Conservation (phyloP, 1,140 invertebrate species). For the Copidosoma floridanum region DNA sequence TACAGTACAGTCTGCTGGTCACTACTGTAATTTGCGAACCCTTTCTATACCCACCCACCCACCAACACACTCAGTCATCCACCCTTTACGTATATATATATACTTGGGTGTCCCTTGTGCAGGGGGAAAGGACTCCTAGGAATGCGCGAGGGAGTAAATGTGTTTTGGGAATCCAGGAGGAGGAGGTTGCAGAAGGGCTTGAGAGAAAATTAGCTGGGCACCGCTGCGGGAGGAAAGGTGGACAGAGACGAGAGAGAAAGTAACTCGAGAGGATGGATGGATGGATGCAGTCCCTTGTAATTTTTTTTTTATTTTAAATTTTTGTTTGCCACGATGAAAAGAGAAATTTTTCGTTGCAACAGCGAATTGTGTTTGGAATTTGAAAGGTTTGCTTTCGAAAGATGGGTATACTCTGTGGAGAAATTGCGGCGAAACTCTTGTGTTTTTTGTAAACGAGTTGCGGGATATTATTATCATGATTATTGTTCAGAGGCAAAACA, state of each 20-base stretch:
- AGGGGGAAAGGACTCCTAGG: background rate
- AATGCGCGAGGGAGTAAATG: background rate
- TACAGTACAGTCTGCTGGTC: constrained; percentile 10
- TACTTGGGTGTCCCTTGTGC: too few species aligned
- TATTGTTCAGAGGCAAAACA: constrained; percentile 12
- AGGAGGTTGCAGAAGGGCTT: background rate
- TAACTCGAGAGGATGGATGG: background rate
- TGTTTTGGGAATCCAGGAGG: background rate
- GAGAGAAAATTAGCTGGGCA: background rate
- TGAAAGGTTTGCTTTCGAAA: too few species aligned
- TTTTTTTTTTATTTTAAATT: too few species aligned
- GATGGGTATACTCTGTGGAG: too few species aligned
- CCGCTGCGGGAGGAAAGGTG: background rate
- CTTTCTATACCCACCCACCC: constrained; percentile 31
- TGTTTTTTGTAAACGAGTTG: too few species aligned
- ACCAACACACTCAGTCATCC: too few species aligned
- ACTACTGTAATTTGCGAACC: constrained; percentile 35
- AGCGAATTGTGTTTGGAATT: too few species aligned
- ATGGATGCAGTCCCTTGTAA: too few species aligned
- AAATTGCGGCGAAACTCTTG: too few species aligned
- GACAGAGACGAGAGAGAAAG: background rate
- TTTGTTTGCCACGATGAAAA: too few species aligned
- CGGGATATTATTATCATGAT: too few species aligned
- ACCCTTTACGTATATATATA: background rate
- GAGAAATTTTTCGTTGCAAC: too few species aligned